phyloP scores from a whole-genome alignment of 1,140 invertebrate species.

The Drosophila suzukii region DNA sequence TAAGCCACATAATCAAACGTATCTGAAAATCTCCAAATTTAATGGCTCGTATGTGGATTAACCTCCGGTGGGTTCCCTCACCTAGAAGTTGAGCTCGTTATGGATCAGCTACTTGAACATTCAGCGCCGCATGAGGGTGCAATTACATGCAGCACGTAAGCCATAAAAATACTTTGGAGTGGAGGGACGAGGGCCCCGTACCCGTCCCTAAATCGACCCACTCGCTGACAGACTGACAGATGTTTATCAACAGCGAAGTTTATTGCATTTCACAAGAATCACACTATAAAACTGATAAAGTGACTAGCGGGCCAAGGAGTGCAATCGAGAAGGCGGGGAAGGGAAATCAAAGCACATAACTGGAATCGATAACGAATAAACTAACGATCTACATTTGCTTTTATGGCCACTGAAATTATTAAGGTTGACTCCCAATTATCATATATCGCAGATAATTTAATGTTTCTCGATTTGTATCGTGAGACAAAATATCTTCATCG shows the following conservation, averaged over 20 bases:
- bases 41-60: slow-evolving; percentile 27
- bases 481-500: neutral
- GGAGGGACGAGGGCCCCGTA: neutral
- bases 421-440: slow-evolving; percentile 33
- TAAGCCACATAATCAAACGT: slow-evolving; percentile 3
- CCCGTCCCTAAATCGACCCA: slow-evolving; percentile 20
- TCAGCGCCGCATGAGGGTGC: slow-evolving; percentile 49
- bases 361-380: slow-evolving; percentile 29
- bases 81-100: slow-evolving; percentile 38
- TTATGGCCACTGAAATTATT: slow-evolving; percentile 43
- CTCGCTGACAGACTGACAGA: slow-evolving; percentile 54
- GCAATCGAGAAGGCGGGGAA: slow-evolving; percentile 4
- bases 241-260: slow-evolving; percentile 72
- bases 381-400: slow-evolving; percentile 12
- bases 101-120: slow-evolving; percentile 55
- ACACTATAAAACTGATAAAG: slow-evolving; percentile 74
- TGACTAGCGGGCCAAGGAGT: slow-evolving; percentile 18
- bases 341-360: slow-evolving; percentile 37
- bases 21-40: slow-evolving; percentile 10
- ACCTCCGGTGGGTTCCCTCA: slow-evolving; percentile 9
- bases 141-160: slow-evolving; percentile 70
- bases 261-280: slow-evolving; percentile 74
- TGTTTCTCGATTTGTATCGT: slow-evolving; percentile 1
- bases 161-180: slow-evolving; percentile 49
- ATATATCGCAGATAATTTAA: slow-evolving; percentile 34